Evolutionary conservation across 2,888 invertebrate genomes (phyloP).

Genomic region (Archips xylosteana): DNA sequence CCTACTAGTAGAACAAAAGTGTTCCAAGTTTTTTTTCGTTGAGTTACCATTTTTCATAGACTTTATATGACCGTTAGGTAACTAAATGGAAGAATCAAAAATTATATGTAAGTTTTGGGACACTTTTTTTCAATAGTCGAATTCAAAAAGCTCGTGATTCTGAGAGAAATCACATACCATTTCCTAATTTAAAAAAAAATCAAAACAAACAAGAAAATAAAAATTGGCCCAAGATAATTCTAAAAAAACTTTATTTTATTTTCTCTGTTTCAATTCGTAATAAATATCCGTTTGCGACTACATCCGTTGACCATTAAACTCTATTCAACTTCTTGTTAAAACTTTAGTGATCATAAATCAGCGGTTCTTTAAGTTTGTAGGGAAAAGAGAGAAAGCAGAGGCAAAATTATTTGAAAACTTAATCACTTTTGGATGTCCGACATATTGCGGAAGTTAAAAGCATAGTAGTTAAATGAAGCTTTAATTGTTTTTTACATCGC

Average conservation of each 20-base stretch:
- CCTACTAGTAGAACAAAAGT: too few species aligned
- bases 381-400: slow-evolving; percentile 1
- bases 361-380: neutral
- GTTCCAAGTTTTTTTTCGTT: too few species aligned
- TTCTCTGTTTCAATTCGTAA: neutral
- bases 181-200: too few species aligned
- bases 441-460: slow-evolving; percentile 12
- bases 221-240: too few species aligned
- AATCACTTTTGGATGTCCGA: slow-evolving; percentile 20
- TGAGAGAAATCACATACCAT: too few species aligned
- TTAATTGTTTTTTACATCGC: neutral
- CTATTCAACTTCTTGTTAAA: slow-evolving; percentile 4
- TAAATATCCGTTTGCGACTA: slow-evolving; percentile 8
- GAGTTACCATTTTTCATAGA: too few species aligned
- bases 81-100: too few species aligned
- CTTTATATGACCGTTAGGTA: too few species aligned
- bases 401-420: slow-evolving; percentile 13
- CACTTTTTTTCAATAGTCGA: too few species aligned
- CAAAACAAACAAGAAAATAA: too few species aligned
- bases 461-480: neutral
- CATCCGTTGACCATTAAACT: slow-evolving; percentile 26
- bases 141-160: too few species aligned
- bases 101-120: too few species aligned
- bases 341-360: slow-evolving; percentile 26
- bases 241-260: neutral